Evolutionary conservation across 2,797 vertebrate species (phyloP), one percentile per base, ranked within the genome.

Genomic region (Chromobotia macracanthus): DNA sequence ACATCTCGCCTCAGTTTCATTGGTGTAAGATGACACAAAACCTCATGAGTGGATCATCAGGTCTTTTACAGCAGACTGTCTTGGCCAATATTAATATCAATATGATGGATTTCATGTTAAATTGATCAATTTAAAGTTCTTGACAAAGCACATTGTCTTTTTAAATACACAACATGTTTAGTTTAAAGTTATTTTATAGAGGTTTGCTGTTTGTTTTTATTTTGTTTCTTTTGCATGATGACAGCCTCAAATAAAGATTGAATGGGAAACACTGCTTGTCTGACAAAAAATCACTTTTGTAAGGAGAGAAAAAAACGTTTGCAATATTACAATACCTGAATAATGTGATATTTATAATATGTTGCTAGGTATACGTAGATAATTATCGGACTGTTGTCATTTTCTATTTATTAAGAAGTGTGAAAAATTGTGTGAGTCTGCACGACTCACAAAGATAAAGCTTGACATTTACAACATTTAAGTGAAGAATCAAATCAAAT

Each of bases 181-280:
- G 31, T 58, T 16, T 5, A 5, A 53, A 8, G 41, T 44, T 41
- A 25, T 74, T 74, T 16, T 16, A 67, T 64, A 61, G 50, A 44
- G 50, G 77, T 69, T 35, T 72, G n/a, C 58, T 0, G 56, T 72
- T 8, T 51, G 31, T 67, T 81, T 77, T 83, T 86, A 79, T 67
- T 6, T 83, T 86, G 80, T 67, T 6, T 60, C 56, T 87, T 89
- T 88, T 89, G 89, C 88, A 90, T 89, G 89, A 87, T 86, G 79
- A 86, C 84, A 83, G 82, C 84, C 87, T 89, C 82, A 82, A 92
- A 92, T 92, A 92, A 92, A 92, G 68, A 87, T 83, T 84, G 86
- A 80, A 85, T 87, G 81, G 87, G 80, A 91, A 89, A 89, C 15
- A 1, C 46, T 65, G 25, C 21, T 61, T 75, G 25, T 58, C 48